Percentiles rank a stretch among this genome's conserved stretches.
phyloP scores from a whole-genome alignment of 2,888 invertebrate genomes.

The Branchinecta sandiegonensis region DNA sequence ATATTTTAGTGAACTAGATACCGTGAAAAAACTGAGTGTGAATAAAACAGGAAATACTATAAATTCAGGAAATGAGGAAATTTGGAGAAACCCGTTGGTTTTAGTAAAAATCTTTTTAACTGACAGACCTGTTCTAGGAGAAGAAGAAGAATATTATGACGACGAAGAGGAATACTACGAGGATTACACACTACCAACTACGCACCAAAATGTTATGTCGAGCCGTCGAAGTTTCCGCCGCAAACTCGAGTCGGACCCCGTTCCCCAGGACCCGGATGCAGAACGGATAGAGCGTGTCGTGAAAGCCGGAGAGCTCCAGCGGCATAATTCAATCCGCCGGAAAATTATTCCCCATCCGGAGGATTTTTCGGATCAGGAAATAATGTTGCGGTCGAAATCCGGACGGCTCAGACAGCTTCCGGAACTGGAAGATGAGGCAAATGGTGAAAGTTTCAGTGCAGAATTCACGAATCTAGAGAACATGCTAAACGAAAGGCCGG shows the following conservation, averaged over 20 bases:
- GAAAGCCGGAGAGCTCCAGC: constrained; percentile 27
- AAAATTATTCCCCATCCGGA: constrained; percentile 26
- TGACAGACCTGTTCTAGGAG: not conserved
- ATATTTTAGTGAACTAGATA: constrained; percentile 11
- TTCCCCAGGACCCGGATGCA: constrained; percentile 28
- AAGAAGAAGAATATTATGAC: constrained; percentile 16
- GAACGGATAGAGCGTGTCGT: constrained; percentile 29
- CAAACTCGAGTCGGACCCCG: constrained; percentile 27
- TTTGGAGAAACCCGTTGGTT: constrained; percentile 10
- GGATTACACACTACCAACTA: constrained; percentile 31
- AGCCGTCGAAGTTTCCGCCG: constrained; percentile 31
- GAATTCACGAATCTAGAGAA: not conserved
- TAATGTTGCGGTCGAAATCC: not conserved
- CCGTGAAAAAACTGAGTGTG: not conserved
- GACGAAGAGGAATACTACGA: constrained; percentile 32
- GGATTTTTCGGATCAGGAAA: constrained; percentile 19
- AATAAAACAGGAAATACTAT: not conserved
- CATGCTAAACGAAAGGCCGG: constrained; percentile 11
- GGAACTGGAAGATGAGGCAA: constrained; percentile 16
- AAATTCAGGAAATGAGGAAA: not conserved
- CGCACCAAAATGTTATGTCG: constrained; percentile 32
- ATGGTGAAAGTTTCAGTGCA: constrained; percentile 1
- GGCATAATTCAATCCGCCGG: constrained; percentile 28
- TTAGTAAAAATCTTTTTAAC: not conserved
- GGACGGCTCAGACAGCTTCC: not conserved